Evolutionary conservation across 2,797 vertebrate genomes (phyloP).

Genomic region (Yasuhikotakia modesta): DNA sequence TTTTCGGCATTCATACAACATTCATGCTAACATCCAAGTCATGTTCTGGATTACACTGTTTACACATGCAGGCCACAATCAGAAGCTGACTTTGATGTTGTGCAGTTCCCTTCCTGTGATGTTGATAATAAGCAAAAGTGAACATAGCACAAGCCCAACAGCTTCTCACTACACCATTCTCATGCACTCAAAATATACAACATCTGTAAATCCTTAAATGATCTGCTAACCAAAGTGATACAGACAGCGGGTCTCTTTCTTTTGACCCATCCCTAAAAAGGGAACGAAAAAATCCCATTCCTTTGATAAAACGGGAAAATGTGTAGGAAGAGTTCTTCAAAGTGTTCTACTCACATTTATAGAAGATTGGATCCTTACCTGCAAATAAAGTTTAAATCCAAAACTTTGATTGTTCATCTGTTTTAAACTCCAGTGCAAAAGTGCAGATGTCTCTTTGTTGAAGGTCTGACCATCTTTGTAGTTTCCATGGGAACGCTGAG

Average conservation of each 20-base stretch:
- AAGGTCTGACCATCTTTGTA: constrained; percentile 4
- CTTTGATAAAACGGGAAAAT: neutral
- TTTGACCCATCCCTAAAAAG: constrained; percentile 22
- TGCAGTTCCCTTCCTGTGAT: neutral
- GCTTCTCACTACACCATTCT: neutral
- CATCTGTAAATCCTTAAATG: constrained; percentile 37
- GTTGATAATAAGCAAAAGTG: neutral
- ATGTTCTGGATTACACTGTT: neutral
- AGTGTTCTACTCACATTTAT: neutral
- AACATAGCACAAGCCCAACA: neutral
- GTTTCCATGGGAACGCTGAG: constrained; percentile 37
- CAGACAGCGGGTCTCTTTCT: constrained; percentile 1
- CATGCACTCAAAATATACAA: constrained; percentile 7
- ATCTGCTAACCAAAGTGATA: neutral
- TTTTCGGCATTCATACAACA: neutral
- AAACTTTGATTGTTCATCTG: neutral
- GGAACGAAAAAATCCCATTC: constrained; percentile 14
- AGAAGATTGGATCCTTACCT: constrained; percentile 31
- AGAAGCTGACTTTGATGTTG: constrained; percentile 11
- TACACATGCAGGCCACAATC: neutral
- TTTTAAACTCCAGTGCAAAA: neutral
- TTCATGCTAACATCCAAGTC: neutral
- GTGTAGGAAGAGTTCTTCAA: constrained; percentile 7
- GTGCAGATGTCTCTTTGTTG: constrained; percentile 14
- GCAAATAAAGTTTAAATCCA: neutral